Percentiles rank a stretch among this genome's conserved stretches.
Conservation (phyloP, 1,140 invertebrate species). For the Helicorthomorpha holstii region DNA sequence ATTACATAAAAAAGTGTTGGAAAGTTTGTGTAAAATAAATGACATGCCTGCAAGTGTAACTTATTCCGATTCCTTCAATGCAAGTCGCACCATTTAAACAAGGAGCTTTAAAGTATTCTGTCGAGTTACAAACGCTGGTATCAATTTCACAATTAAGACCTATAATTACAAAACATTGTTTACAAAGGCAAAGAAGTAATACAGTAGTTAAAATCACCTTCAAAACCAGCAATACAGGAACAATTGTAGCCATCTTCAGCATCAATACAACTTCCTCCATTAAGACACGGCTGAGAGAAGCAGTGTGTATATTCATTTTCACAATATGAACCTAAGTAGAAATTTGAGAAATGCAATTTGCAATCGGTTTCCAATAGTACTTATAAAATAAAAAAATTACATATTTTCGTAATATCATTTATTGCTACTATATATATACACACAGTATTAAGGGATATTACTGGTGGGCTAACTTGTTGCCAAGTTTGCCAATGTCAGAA, state of each 20-base stretch:
- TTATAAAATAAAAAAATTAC: too few relatives aligned
- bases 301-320: slow-evolving; percentile 77
- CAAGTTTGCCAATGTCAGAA: slow-evolving; percentile 1
- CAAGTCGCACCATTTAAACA: slow-evolving; percentile 33
- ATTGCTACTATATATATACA: too few relatives aligned
- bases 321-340: slow-evolving; percentile 32
- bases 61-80: slow-evolving; percentile 32
- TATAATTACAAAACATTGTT: slow-evolving; percentile 15
- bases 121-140: slow-evolving; percentile 28
- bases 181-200: background rate
- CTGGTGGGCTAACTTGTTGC: too few relatives aligned
- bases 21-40: background rate
- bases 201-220: slow-evolving; percentile 38
- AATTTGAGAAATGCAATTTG: background rate
- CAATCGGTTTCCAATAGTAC: too few relatives aligned
- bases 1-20: background rate
- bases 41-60: slow-evolving; percentile 22
- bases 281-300: slow-evolving; percentile 53
- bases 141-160: slow-evolving; percentile 39
- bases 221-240: slow-evolving; percentile 70
- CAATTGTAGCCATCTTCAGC: slow-evolving; percentile 61
- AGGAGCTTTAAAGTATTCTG: slow-evolving; percentile 40
- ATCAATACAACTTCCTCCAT: slow-evolving; percentile 81
- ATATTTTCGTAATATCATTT: too few relatives aligned
- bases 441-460: too few relatives aligned